Evolutionary conservation across 2,113 vertebrate species (phyloP).

Genomic region (Chiloscyllium plagiosum): DNA sequence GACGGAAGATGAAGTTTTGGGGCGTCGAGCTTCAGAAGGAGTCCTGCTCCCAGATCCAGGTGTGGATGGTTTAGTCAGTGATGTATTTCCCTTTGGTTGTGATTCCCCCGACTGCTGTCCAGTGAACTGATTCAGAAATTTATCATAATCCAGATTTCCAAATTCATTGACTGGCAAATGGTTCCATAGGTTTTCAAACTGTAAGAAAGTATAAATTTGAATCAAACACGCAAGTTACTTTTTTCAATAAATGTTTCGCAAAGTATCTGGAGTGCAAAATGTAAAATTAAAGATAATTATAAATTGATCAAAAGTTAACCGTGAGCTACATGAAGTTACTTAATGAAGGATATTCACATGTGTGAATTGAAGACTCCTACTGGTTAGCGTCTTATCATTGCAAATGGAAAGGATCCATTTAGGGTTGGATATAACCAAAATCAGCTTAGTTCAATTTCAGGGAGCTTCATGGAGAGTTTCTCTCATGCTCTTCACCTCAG

Average conservation of each 20-base stretch:
- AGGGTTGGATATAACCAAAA: too few species aligned
- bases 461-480: too few species aligned
- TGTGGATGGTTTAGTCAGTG: background rate
- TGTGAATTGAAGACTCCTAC: background rate
- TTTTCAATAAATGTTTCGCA: background rate
- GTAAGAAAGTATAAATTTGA: background rate
- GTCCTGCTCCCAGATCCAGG: background rate
- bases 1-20: constrained; percentile 40
- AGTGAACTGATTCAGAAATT: constrained; percentile 55
- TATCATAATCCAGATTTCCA: constrained; percentile 50
- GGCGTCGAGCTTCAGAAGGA: background rate
- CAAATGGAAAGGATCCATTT: background rate
- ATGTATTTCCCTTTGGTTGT: background rate
- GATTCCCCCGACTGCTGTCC: background rate
- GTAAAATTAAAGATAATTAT: background rate
- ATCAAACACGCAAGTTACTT: background rate
- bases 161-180: constrained; percentile 48
- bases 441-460: too few species aligned
- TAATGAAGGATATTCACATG: background rate
- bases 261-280: background rate
- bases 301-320: background rate
- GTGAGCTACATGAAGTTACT: background rate
- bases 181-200: constrained; percentile 64
- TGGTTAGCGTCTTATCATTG: background rate
- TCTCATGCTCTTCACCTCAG: too few species aligned